Evolutionary conservation across 2,888 invertebrate species (phyloP).

Genomic region (Leucoma salicis): DNA sequence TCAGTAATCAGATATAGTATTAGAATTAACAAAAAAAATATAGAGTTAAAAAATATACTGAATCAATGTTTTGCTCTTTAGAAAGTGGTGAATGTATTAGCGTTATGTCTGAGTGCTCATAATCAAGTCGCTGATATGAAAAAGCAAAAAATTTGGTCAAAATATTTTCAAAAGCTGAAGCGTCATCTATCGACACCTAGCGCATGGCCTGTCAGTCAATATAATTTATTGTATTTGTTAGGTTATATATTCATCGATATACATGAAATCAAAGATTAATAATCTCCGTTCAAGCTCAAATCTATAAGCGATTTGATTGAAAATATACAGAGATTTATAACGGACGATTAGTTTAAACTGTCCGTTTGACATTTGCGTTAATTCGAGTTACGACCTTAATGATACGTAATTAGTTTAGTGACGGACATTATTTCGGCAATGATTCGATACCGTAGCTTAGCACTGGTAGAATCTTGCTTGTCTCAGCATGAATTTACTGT

Average conservation of each 20-base stretch:
- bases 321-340: slow-evolving; percentile 12
- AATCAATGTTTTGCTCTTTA: slow-evolving; percentile 1
- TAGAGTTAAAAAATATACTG: background rate
- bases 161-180: slow-evolving; percentile 23
- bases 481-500: too few relatives aligned
- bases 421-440: too few relatives aligned
- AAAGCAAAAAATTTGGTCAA: slow-evolving; percentile 15
- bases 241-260: slow-evolving; percentile 5
- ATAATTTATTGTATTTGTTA: slow-evolving; percentile 4
- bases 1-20: slow-evolving; percentile 1
- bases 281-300: background rate
- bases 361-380: too few relatives aligned
- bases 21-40: slow-evolving; percentile 1
- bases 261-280: slow-evolving; percentile 12
- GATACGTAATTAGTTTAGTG: too few relatives aligned
- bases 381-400: too few relatives aligned
- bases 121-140: background rate
- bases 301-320: background rate
- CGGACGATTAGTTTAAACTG: too few relatives aligned
- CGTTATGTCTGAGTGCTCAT: background rate
- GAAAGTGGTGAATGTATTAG: slow-evolving; percentile 9
- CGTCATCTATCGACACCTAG: slow-evolving; percentile 19
- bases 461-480: too few relatives aligned
- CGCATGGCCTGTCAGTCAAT: slow-evolving; percentile 20
- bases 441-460: too few relatives aligned